Conservation (phyloP, 2,113 vertebrate genomes). For the Varanus komodoensis region DNA sequence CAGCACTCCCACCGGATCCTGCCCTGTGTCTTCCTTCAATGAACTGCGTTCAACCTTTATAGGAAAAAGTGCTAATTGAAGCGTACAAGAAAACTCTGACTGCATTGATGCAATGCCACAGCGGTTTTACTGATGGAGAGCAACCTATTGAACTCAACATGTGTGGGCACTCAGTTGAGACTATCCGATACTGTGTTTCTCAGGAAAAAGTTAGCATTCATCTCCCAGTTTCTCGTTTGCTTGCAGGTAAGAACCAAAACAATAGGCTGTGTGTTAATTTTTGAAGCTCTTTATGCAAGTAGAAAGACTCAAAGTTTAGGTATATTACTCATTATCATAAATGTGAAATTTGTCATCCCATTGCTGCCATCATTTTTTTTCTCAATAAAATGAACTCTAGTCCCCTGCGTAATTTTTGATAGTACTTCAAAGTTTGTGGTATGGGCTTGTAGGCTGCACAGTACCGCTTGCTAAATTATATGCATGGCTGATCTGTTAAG, state of each 20-base stretch:
- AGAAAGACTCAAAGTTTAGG: not conserved
- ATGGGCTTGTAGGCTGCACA: not conserved
- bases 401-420: not conserved
- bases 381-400: not conserved
- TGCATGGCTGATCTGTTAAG: no score
- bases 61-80: conserved; percentile 94
- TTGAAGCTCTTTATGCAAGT: not conserved
- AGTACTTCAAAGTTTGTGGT: not conserved
- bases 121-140: conserved; percentile 91
- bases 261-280: not conserved
- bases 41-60: conserved; percentile 39
- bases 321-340: not conserved
- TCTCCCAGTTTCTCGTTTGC: conserved; percentile 93
- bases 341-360: not conserved
- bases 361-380: not conserved
- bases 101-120: conserved; percentile 89
- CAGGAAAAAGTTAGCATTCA: conserved; percentile 99
- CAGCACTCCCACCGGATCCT: no score
- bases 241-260: conserved; percentile 86
- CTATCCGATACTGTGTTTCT: conserved; percentile 95
- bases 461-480: not conserved
- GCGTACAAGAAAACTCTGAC: conserved; percentile 93
- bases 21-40: not conserved
- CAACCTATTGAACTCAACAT: conserved; percentile 92
- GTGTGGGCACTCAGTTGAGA: conserved; percentile 93